A percentile compares a stretch with the other conserved stretches of the same genome.
Conservation (phyloP, 2,113 vertebrate species). For the Ascaphus truei region DNA sequence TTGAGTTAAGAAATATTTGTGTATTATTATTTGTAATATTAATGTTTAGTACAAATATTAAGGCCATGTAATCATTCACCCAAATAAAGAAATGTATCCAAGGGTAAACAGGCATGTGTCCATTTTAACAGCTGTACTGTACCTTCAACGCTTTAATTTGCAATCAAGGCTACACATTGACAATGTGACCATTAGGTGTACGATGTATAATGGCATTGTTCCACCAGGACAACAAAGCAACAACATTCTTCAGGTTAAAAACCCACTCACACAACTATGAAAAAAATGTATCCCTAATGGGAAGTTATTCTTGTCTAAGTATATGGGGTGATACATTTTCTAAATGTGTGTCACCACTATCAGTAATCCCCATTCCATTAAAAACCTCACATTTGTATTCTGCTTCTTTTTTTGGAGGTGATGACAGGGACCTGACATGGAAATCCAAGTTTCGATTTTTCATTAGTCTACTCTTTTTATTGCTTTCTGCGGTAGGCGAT, state of each 20-base stretch:
- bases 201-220: conserved; percentile 18
- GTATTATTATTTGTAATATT: no score
- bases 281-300: conserved; percentile 6
- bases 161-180: conserved; percentile 13
- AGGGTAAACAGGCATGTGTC: no score
- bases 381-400: conserved; percentile 14
- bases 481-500: no score
- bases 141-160: conserved; percentile 7
- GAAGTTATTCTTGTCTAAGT: not conserved
- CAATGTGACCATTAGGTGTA: not conserved
- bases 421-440: conserved; percentile 3
- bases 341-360: not conserved
- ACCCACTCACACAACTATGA: not conserved
- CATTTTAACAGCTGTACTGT: no score
- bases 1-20: no score
- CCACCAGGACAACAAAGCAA: conserved; percentile 8
- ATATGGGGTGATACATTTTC: conserved; percentile 10
- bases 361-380: conserved; percentile 22
- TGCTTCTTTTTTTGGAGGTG: conserved; percentile 9
- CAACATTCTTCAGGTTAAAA: conserved; percentile 7
- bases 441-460: not conserved
- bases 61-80: no score
- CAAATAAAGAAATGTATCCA: no score
- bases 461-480: no score
- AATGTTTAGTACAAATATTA: no score